Evolutionary conservation across 2,797 vertebrate genomes (phyloP).

Genomic region (Artibeus jamaicensis): DNA sequence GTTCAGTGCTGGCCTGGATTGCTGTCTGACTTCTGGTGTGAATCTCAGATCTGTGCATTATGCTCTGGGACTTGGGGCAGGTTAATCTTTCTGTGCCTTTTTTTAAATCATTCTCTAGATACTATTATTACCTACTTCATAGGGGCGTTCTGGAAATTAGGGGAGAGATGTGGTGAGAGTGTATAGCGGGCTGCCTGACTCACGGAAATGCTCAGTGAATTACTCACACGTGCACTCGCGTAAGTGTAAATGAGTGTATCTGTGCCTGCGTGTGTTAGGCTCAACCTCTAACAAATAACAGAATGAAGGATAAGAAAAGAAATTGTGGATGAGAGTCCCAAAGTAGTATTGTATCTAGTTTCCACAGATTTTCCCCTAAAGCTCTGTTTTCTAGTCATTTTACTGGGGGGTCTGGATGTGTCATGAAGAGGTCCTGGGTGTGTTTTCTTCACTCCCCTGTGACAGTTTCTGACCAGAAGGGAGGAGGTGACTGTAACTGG

Average conservation of each 20-base stretch:
- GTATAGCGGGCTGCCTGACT: background rate
- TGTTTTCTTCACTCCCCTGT: slow-evolving; percentile 24
- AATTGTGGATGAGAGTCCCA: background rate
- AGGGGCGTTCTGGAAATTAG: background rate
- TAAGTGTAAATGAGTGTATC: background rate
- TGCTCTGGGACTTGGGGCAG: background rate
- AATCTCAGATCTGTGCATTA: background rate
- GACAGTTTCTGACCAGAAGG: slow-evolving; percentile 23
- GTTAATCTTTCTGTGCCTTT: background rate
- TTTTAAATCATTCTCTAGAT: background rate
- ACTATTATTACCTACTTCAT: background rate
- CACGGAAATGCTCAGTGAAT: background rate
- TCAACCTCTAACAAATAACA: slow-evolving; percentile 1
- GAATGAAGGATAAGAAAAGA: background rate
- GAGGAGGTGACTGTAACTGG: slow-evolving; percentile 28
- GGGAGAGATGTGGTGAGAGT: background rate
- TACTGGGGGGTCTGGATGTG: background rate
- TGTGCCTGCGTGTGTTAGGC: background rate
- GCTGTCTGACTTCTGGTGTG: background rate
- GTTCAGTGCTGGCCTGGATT: background rate
- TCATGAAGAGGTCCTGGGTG: background rate
- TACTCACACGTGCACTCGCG: background rate
- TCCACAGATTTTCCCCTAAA: slow-evolving; percentile 46
- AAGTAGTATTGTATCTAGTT: slow-evolving; percentile 41
- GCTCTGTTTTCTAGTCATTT: slow-evolving; percentile 32